Conservation (phyloP, 2,797 vertebrate species). For the Hippoglossus hippoglossus region DNA sequence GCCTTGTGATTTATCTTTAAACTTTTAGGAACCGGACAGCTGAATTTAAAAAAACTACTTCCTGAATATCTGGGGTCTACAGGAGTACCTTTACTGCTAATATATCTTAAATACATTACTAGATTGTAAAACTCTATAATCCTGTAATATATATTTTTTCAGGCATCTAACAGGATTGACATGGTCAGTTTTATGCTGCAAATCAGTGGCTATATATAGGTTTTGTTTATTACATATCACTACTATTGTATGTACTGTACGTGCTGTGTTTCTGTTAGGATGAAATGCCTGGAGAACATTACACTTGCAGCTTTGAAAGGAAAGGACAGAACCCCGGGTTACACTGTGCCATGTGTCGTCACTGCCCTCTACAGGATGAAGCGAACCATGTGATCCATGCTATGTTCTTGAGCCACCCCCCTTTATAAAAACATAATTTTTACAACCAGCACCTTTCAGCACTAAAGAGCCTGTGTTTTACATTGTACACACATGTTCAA, state of each 20-base stretch:
- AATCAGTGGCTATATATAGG: constrained; percentile 48
- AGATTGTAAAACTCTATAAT: not conserved
- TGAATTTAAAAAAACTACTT: not conserved
- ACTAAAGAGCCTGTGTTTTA: constrained; percentile 20
- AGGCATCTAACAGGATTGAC: constrained; percentile 18
- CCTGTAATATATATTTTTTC: not conserved
- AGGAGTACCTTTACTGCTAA: not conserved
- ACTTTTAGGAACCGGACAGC: not conserved
- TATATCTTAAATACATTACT: not conserved
- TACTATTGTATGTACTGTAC: constrained; percentile 33
- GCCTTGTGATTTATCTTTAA: constrained; percentile 3
- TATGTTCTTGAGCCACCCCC: constrained; percentile 26
- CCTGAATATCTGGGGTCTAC: not conserved
- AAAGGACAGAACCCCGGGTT: constrained; percentile 41
- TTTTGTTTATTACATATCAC: constrained; percentile 55
- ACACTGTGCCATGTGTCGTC: constrained; percentile 81
- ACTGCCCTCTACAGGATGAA: constrained; percentile 87
- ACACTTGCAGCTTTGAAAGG: constrained; percentile 39
- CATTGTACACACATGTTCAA: not conserved
- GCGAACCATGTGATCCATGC: constrained; percentile 43
- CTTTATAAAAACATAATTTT: not conserved
- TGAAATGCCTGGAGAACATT: constrained; percentile 44
- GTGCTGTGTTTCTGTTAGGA: constrained; percentile 48
- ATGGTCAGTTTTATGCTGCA: constrained; percentile 34
- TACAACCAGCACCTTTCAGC: not conserved